Conservation (phyloP, 2,113 vertebrate genomes). For the Cololabis saira region DNA sequence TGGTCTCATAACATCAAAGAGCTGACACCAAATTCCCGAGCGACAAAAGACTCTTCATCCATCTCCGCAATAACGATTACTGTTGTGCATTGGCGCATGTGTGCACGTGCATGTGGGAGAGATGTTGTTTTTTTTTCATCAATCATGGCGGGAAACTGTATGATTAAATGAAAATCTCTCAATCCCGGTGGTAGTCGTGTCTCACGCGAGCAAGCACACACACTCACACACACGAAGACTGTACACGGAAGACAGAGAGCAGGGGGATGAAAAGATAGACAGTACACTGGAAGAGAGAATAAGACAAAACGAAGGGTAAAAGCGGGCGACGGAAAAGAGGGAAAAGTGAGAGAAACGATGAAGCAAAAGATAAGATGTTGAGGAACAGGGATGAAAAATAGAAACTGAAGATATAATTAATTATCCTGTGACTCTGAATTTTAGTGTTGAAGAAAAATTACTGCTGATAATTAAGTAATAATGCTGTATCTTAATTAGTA, state of each 20-base stretch:
- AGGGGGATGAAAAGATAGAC: conserved; percentile 8
- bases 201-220: too few relatives aligned
- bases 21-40: conserved; percentile 37
- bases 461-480: too few relatives aligned
- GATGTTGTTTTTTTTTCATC: conserved; percentile 60
- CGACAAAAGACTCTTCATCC: conserved; percentile 56
- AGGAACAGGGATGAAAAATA: neutral
- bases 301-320: conserved; percentile 26
- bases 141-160: conserved; percentile 56
- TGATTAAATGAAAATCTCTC: conserved; percentile 76
- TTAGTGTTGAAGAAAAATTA: neutral
- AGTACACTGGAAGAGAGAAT: conserved; percentile 20
- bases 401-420: neutral
- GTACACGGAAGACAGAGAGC: conserved; percentile 10
- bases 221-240: conserved; percentile 4
- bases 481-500: neutral
- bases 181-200: conserved; percentile 46
- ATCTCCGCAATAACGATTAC: conserved; percentile 55
- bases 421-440: neutral
- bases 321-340: conserved; percentile 6
- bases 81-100: conserved; percentile 21
- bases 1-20: conserved; percentile 58
- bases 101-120: conserved; percentile 15
- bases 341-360: neutral
- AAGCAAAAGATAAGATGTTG: neutral